phyloP scores from a whole-genome alignment of 2,888 invertebrate genomes.

The Actias luna region DNA sequence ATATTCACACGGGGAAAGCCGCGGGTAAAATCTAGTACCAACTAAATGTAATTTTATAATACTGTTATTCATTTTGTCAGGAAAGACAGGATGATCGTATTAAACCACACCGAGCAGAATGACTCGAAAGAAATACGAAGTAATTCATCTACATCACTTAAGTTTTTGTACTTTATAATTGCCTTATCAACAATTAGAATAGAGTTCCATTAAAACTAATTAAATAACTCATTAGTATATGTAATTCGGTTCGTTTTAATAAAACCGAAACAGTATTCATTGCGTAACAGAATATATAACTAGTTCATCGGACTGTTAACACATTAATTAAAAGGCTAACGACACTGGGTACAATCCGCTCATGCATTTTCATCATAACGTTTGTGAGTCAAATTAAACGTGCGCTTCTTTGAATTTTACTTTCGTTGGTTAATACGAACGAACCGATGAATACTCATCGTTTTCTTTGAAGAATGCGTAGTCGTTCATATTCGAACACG shows the following conservation, averaged over 20 bases:
- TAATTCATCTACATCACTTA: too few species aligned
- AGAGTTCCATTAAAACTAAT: background rate
- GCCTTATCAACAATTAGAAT: background rate
- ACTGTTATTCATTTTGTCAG: too few species aligned
- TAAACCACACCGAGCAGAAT: too few species aligned
- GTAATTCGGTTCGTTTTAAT: slow-evolving; percentile 11
- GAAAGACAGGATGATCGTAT: too few species aligned
- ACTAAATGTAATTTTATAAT: too few species aligned
- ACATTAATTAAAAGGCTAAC: slow-evolving; percentile 17
- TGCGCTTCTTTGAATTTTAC: slow-evolving; percentile 19
- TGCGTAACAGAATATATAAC: slow-evolving; percentile 14
- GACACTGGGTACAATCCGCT: slow-evolving; percentile 12
- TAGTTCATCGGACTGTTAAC: slow-evolving; percentile 16
- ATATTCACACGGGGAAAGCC: too few species aligned
- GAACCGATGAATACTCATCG: slow-evolving; percentile 14
- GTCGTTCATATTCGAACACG: background rate
- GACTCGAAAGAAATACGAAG: too few species aligned
- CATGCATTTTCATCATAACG: slow-evolving; percentile 15
- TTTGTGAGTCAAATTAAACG: slow-evolving; percentile 17
- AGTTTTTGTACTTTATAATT: background rate
- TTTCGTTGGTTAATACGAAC: slow-evolving; percentile 16
- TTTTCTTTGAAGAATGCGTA: slow-evolving; percentile 16
- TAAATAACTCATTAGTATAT: slow-evolving; percentile 3
- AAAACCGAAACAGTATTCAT: slow-evolving; percentile 1
- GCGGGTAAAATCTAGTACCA: too few species aligned